Conservation (phyloP, 1,140 invertebrate genomes). For the Mactra quadrangularis region DNA sequence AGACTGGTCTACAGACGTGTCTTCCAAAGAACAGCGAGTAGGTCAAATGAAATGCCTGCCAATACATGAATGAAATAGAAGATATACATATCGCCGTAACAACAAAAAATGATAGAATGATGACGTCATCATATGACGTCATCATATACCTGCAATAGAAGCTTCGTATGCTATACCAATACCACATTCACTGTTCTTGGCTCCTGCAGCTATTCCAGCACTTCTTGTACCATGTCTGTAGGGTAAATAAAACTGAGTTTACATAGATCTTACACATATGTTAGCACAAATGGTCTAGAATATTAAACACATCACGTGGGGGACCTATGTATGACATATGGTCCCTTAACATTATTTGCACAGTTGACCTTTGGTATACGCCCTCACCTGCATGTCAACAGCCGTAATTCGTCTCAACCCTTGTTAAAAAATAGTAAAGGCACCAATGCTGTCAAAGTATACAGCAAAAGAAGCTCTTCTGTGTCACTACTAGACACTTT, state of each 20-base stretch:
- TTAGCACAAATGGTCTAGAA: not conserved
- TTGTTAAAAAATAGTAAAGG: no score
- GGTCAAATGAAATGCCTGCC: no score
- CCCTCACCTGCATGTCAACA: not conserved
- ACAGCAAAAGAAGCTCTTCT: no score
- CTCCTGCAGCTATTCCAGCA: constrained; percentile 10
- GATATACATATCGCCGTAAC: no score
- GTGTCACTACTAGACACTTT: no score
- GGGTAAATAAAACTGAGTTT: no score
- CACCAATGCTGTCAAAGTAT: no score
- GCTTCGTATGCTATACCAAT: constrained; percentile 25
- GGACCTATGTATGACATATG: not conserved
- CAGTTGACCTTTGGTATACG: not conserved
- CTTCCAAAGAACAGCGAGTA: no score
- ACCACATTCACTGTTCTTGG: constrained; percentile 21
- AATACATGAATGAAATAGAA: no score
- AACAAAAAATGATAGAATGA: no score
- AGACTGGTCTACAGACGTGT: no score
- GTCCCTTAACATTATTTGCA: not conserved
- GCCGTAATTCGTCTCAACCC: not conserved
- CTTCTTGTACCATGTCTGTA: constrained; percentile 39
- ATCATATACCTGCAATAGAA: constrained; percentile 19
- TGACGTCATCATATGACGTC: no score
- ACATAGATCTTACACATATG: not conserved
- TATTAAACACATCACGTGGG: not conserved